Base-by-base conservation (phyloP, 2,797 vertebrate species). In the Fratercula arctica region DNA sequence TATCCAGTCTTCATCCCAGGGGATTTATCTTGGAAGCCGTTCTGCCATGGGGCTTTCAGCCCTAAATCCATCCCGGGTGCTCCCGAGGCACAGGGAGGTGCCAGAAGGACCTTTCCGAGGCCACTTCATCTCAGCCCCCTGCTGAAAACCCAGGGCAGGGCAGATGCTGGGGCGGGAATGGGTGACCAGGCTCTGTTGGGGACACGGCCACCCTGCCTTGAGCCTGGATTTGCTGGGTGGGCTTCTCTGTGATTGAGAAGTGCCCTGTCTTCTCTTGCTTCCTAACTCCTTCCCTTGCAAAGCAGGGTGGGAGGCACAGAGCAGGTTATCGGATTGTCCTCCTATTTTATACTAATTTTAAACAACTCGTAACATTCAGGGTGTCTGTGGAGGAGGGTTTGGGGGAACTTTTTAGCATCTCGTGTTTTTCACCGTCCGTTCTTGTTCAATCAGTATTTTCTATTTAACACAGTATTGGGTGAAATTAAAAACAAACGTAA, bases 401-500 rank as follows among this genome's bases (percentile, higher is more conserved):
- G 6, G 90, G 50, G 70, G 85, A 74, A 43, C 75, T 97, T 97
- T 94, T 87, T 92, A 95, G 76, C 20, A 82, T 94, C 93, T 91
- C 79, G 24, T 61, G 24, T 94, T 91, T 97, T 97, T 94, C 94
- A 86, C 64, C 35, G 6, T 85, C 91, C 77, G 21, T 87, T 86
- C 92, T 92, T 80, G 87, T 94, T 90, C 79, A 35, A 53, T 91
- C 85, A 85, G 77, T 96, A 37, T 97, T 98, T 98, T 98, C 29
- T 98, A 97, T 97, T 95, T 97, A 98, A 97, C 94, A 72, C 59
- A 54, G 77, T 75, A 46, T 92, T 87, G 94, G 94, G 84, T 92
- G 92, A 89, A 90, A 84, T 69, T 46, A 64, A 89, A 93, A 75
- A 72, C 72, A 82, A 92, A 60, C 6, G 10, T 90, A 88, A 94